Conservation (phyloP, 2,113 vertebrate species). For the Tyto alba region DNA sequence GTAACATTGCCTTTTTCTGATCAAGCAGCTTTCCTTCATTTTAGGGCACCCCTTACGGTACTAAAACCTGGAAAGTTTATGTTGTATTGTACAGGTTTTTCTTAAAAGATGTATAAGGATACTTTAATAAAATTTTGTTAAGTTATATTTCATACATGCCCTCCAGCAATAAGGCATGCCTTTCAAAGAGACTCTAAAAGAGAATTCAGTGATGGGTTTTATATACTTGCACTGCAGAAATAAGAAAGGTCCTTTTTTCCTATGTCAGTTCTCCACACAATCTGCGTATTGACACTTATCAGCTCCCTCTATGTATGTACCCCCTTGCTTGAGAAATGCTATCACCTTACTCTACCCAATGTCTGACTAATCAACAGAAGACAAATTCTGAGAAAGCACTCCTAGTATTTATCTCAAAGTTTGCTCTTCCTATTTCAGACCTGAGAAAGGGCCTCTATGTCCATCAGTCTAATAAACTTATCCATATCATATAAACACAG, state of each 20-base stretch:
- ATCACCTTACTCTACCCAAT: neutral
- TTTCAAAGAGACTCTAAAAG: neutral
- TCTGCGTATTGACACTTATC: neutral
- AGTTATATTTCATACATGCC: neutral
- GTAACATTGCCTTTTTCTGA: neutral
- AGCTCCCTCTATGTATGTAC: neutral
- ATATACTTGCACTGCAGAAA: neutral
- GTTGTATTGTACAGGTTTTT: neutral
- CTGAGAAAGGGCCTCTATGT: neutral
- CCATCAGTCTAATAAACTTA: neutral
- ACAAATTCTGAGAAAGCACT: neutral
- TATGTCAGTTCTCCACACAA: neutral
- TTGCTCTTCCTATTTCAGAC: neutral
- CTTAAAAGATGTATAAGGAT: neutral
- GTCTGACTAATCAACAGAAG: neutral
- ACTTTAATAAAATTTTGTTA: neutral
- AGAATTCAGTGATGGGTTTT: neutral
- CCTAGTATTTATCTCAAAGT: neutral
- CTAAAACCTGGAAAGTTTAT: neutral
- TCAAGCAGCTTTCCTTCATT: neutral
- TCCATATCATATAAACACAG: neutral
- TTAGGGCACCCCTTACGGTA: neutral
- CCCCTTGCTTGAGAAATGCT: neutral
- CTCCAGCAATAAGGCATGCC: neutral
- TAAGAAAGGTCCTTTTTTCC: neutral